phyloP scores from a whole-genome alignment of 2,113 vertebrate species.

The Channa argus region DNA sequence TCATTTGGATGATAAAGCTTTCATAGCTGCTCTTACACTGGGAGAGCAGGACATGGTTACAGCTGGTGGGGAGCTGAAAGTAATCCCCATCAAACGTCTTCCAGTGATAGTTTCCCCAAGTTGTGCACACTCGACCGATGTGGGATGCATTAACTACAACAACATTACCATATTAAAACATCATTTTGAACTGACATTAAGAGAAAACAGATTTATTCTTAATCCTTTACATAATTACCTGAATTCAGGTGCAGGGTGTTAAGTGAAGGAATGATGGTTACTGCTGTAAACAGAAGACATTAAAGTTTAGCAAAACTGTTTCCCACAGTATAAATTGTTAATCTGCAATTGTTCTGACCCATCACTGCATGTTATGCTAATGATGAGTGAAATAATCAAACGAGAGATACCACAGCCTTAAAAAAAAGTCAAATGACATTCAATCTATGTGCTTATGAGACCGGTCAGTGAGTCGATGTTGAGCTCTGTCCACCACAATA shows the following conservation, averaged over 20 bases:
- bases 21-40: conserved; percentile 82
- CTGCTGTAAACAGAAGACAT: conserved; percentile 17
- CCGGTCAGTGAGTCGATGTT: no score
- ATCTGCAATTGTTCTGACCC: no score
- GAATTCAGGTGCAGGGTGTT: neutral
- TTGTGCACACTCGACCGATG: conserved; percentile 88
- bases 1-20: conserved; percentile 88
- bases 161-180: neutral
- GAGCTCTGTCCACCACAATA: no score
- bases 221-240: conserved; percentile 33
- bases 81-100: conserved; percentile 91
- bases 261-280: neutral
- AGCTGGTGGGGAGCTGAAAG: conserved; percentile 86
- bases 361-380: no score
- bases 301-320: neutral
- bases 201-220: accelerated
- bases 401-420: no score
- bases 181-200: neutral
- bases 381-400: no score
- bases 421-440: no score
- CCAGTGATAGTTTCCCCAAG: conserved; percentile 91
- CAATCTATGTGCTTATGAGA: no score
- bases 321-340: no score
- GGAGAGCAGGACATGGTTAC: conserved; percentile 87
- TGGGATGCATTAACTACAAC: conserved; percentile 68